A percentile compares a stretch with the other conserved stretches of the same genome.
These are phyloP conservation scores for Strigamia crassipes DNA, from an alignment of 2,888 invertebrate species.

Conservation along the genomic window DNA sequence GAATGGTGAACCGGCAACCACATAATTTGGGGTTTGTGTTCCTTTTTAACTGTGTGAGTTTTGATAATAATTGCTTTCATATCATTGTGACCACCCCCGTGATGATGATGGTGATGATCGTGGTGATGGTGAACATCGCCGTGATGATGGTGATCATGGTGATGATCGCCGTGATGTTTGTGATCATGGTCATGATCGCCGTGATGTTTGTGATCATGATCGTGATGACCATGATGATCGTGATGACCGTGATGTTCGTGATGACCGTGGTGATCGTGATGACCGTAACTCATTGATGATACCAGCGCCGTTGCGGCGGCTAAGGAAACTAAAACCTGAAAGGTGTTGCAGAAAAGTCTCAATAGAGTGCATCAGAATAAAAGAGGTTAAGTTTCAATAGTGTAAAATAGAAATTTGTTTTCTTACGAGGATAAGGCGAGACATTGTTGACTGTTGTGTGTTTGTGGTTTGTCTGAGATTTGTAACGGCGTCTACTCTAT, in stretches of 20 bases:
- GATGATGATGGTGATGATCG: neutral
- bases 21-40: neutral
- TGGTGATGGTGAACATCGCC: neutral
- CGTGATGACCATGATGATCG: neutral
- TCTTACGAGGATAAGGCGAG: conserved; percentile 11
- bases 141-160: neutral
- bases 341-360: neutral
- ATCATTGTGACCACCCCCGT: neutral
- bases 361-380: neutral
- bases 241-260: neutral
- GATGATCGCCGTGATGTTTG: neutral
- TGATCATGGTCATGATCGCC: neutral
- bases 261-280: neutral
- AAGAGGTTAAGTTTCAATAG: neutral
- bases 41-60: neutral
- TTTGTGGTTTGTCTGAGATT: neutral
- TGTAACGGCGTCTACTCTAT: neutral
- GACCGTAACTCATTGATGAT: neutral
- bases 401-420: neutral
- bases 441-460: neutral
- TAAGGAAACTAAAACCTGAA: neutral
- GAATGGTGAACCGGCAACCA: neutral
- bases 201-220: neutral
- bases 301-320: neutral
- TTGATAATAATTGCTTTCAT: neutral